Conservation (phyloP, 2,113 vertebrate genomes). For the Halichoerus grypus region DNA sequence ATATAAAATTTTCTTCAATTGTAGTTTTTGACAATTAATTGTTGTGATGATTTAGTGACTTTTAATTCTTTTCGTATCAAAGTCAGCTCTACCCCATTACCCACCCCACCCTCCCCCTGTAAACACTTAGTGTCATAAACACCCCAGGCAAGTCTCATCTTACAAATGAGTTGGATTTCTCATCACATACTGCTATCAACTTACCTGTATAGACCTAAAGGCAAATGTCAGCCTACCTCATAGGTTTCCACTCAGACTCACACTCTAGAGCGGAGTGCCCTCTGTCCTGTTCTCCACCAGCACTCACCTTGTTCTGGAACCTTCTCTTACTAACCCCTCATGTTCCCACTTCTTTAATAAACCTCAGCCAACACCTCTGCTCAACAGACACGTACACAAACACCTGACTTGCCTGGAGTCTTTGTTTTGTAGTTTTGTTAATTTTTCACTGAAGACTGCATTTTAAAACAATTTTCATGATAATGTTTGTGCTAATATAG, state of each 20-base stretch:
- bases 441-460: background rate
- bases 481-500: background rate
- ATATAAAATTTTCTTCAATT: background rate
- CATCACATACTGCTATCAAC: background rate
- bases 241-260: background rate
- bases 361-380: background rate
- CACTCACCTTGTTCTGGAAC: background rate
- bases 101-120: background rate
- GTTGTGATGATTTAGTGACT: background rate
- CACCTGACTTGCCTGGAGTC: background rate
- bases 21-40: background rate
- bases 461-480: conserved; percentile 35
- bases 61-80: background rate
- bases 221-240: background rate
- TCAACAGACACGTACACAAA: background rate
- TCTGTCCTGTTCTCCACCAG: background rate
- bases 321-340: background rate
- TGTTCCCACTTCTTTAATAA: background rate
- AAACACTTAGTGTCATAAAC: background rate
- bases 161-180: background rate
- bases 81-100: background rate
- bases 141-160: background rate
- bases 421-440: background rate
- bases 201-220: background rate
- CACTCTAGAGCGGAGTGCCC: accelerated